phyloP scores from a whole-genome alignment of 2,888 invertebrate species.

The Lepidocyrtinus sp. region DNA sequence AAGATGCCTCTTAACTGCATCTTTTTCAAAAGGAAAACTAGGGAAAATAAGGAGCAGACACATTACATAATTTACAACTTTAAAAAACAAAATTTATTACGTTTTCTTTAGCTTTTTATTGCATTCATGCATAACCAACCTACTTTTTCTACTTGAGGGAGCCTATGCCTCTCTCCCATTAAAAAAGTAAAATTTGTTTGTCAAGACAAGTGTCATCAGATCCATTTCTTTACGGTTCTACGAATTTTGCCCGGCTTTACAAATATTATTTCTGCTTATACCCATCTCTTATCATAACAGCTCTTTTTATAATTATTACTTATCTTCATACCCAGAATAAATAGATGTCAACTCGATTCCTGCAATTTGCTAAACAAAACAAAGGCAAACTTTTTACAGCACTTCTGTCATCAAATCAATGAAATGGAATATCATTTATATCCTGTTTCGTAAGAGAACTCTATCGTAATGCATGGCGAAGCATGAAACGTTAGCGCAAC shows the following conservation, averaged over 20 bases:
- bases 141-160: too few relatives aligned
- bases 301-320: constrained; percentile 1
- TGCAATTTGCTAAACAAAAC: not conserved
- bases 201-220: not conserved
- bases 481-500: constrained; percentile 23
- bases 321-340: not conserved
- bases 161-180: not conserved
- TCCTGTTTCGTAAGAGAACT: constrained; percentile 13
- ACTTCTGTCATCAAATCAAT: constrained; percentile 9
- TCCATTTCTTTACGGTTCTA: not conserved
- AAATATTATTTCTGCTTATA: not conserved
- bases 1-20: too few relatives aligned
- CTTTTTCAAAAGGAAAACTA: too few relatives aligned
- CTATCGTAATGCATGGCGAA: constrained; percentile 28
- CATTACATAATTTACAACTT: too few relatives aligned
- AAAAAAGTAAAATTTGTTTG: not conserved
- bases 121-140: not conserved
- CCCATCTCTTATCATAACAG: not conserved
- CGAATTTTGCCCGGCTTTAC: not conserved
- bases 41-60: too few relatives aligned
- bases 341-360: constrained; percentile 14
- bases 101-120: not conserved
- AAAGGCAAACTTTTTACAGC: not conserved
- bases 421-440: constrained; percentile 20
- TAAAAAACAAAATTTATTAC: too few relatives aligned